Evolutionary conservation across 2,113 vertebrate species (phyloP).

Genomic region (Tyto alba): DNA sequence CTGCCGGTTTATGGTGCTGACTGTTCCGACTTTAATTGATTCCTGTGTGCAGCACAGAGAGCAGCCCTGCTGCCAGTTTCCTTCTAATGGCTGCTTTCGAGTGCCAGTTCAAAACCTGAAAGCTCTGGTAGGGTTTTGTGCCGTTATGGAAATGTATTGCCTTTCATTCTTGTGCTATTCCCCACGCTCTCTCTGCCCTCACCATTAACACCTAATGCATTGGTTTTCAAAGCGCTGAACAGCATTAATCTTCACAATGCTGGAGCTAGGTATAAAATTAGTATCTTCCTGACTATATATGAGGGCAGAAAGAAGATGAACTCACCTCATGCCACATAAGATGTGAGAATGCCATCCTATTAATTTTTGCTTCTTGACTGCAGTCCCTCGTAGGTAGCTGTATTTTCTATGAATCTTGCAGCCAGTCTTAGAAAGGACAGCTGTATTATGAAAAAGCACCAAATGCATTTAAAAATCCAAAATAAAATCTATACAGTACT

Average conservation of each 20-base stretch:
- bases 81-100: neutral
- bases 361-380: neutral
- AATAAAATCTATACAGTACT: neutral
- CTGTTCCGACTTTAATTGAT: neutral
- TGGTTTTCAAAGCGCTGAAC: neutral
- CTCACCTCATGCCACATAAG: neutral
- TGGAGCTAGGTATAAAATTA: neutral
- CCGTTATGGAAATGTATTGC: neutral
- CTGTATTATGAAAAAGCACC: neutral
- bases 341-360: neutral
- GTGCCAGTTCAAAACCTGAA: neutral
- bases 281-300: neutral
- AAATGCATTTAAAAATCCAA: neutral
- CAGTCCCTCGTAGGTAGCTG: neutral
- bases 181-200: neutral
- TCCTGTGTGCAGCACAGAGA: neutral
- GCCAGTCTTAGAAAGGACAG: neutral
- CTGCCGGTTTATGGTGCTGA: neutral
- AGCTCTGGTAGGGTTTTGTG: neutral
- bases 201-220: accelerated
- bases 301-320: neutral
- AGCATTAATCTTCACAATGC: neutral
- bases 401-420: neutral
- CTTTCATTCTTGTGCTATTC: neutral
- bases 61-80: neutral